Conservation (phyloP, 2,888 invertebrate genomes). For the Pegoplata infirma region DNA sequence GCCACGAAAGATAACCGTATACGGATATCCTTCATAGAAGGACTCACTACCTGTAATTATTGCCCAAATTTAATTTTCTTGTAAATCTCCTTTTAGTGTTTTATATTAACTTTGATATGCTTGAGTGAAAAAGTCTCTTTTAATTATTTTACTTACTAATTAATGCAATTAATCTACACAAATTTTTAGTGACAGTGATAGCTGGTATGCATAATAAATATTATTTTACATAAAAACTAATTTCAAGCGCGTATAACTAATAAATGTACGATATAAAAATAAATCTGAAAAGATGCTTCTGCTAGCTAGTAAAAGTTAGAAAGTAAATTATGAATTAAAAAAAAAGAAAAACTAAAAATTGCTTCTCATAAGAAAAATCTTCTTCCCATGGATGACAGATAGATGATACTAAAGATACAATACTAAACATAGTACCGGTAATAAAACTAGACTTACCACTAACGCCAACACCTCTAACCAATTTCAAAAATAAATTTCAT, state of each 20-base stretch:
- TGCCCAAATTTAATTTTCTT: too few species aligned
- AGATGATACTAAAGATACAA: too few species aligned
- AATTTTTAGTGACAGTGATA: too few species aligned
- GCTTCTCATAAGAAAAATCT: background rate
- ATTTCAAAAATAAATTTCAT: slow-evolving; percentile 42
- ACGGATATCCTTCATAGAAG: too few species aligned
- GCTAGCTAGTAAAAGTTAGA: background rate
- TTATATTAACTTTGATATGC: too few species aligned
- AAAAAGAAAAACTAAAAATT: background rate
- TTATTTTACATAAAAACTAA: background rate
- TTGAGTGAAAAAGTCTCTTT: too few species aligned
- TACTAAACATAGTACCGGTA: slow-evolving; percentile 3
- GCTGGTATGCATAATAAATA: too few species aligned
- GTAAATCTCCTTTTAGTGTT: too few species aligned
- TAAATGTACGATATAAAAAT: background rate
- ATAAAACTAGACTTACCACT: slow-evolving; percentile 6
- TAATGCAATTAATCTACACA: too few species aligned
- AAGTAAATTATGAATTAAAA: background rate
- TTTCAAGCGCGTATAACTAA: background rate
- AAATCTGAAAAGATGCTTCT: background rate
- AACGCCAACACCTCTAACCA: slow-evolving; percentile 18
- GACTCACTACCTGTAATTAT: too few species aligned
- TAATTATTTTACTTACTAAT: too few species aligned
- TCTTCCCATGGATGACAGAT: slow-evolving; percentile 6
- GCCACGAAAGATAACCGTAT: too few species aligned